A percentile compares a stretch with the other conserved stretches of the same genome.
Conservation (phyloP, 2,797 vertebrate genomes). For the Chromobotia macracanthus region DNA sequence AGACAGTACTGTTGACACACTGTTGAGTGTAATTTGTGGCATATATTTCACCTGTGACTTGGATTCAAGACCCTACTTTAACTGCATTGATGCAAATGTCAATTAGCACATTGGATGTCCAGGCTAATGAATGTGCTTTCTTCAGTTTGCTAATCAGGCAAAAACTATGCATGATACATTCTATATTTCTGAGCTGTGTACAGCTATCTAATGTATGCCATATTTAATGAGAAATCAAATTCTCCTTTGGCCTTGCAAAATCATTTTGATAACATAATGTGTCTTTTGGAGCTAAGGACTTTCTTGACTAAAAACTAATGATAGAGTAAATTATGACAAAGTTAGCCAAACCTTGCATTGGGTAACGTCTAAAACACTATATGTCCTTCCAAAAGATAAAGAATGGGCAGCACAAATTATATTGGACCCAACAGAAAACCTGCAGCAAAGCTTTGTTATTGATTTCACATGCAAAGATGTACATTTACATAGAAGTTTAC, state of each 20-base stretch:
- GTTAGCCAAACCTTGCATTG: background rate
- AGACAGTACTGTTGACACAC: background rate
- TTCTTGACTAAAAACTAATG: background rate
- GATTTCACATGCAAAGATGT: slow-evolving; percentile 1
- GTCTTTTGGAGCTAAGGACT: background rate
- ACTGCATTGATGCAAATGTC: slow-evolving; percentile 18
- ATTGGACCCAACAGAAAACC: background rate
- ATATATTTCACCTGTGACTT: slow-evolving; percentile 8
- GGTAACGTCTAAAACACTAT: background rate
- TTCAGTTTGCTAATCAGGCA: background rate
- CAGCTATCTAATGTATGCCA: background rate
- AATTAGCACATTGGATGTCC: slow-evolving; percentile 10
- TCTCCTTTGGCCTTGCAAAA: background rate
- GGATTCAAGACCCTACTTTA: slow-evolving; percentile 13
- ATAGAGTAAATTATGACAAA: background rate
- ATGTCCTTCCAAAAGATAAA: background rate
- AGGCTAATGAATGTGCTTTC: background rate
- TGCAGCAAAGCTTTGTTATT: background rate
- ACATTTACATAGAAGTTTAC: background rate
- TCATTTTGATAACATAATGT: background rate
- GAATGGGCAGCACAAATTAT: background rate
- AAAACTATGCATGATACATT: background rate
- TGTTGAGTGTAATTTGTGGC: background rate
- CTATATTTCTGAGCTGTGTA: background rate
- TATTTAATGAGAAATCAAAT: background rate